Evolutionary conservation across 2,797 vertebrate species (phyloP).

Genomic region (Karalla daura): DNA sequence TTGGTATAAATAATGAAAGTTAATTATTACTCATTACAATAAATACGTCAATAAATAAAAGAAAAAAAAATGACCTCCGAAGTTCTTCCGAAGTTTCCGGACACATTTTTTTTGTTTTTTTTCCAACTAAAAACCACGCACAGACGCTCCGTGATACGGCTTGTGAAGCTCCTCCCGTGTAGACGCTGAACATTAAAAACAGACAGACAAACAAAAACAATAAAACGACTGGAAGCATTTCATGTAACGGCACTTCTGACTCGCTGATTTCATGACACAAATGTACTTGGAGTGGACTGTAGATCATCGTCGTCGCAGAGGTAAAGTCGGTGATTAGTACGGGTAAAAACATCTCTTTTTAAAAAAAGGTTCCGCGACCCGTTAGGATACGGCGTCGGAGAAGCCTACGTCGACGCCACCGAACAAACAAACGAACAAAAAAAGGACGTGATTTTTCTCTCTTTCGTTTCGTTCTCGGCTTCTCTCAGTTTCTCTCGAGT

Average conservation of each 20-base stretch:
- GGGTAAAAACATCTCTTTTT: conserved; percentile 7
- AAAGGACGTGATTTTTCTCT: conserved; percentile 49
- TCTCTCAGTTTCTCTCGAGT: conserved; percentile 54
- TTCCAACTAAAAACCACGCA: conserved; percentile 22
- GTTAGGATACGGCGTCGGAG: conserved; percentile 42
- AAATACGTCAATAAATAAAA: conserved; percentile 87
- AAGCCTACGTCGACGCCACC: no score
- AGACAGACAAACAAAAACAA: not conserved
- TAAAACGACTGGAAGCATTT: not conserved
- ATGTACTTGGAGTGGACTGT: conserved; percentile 15
- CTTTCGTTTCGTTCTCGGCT: no score
- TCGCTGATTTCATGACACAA: not conserved
- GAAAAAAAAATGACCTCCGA: conserved; percentile 82
- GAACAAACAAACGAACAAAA: conserved; percentile 51
- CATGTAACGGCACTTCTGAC: conserved; percentile 14
- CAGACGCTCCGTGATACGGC: conserved; percentile 42
- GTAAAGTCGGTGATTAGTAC: conserved; percentile 48
- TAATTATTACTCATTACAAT: conserved; percentile 77
- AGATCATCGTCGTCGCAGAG: conserved; percentile 33
- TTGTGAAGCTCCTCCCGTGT: conserved; percentile 45
- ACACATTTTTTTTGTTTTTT: no score
- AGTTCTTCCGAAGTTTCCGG: conserved; percentile 29
- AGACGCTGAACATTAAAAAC: conserved; percentile 54
- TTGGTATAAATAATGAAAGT: conserved; percentile 81
- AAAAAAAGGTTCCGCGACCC: conserved; percentile 31